Base-by-base conservation (phyloP, 2,113 vertebrate species). In the Megaptera novaeangliae region DNA sequence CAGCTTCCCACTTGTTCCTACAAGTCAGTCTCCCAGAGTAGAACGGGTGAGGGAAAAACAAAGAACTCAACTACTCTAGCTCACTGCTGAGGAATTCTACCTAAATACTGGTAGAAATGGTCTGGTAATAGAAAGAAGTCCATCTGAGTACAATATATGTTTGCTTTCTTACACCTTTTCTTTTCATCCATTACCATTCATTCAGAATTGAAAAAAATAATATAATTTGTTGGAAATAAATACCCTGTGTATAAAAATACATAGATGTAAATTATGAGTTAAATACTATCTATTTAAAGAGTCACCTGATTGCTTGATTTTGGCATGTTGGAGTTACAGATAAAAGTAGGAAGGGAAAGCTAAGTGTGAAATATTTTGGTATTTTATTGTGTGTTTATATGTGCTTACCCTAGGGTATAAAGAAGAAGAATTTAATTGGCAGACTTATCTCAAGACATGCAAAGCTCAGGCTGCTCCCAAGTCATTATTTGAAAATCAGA, bases 401-500 rank as follows among this genome's bases (percentile, higher is more conserved):
- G 44, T 96, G 39, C 39, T 93, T n/a, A 29, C 52, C 87, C 63
- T 94, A 99, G 99, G 99, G 23, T 98, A 99, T 97, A 99, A 99
- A 97, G 99, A 99, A 95, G 99, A 99, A 90, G 99, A 99, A 89
- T 99, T 99, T 98, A 99, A 96, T 97, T 99, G 99, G 99, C 98
- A 99, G 34, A 98, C 98, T 0, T 99, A 99, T 92, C 98, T 99
- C 31, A 99, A 99, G 95, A 98, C 98, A 17, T 99, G 99, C 97
- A 99, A 99, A 97, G 99, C 99, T 95, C 99, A 99, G 96, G 99
- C 99, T 75, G 99, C 99, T 72, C 99, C 99, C 89, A 99, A 99
- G 95, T 99, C 99, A 72, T 98, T 99, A 27, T 99, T 99, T 98
- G 99, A 99, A 98, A 99, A 99, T 95, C 99, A 99, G 97, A 99